phyloP scores from a whole-genome alignment of 64 coral and sea anemone species.

The Montipora cactus region DNA sequence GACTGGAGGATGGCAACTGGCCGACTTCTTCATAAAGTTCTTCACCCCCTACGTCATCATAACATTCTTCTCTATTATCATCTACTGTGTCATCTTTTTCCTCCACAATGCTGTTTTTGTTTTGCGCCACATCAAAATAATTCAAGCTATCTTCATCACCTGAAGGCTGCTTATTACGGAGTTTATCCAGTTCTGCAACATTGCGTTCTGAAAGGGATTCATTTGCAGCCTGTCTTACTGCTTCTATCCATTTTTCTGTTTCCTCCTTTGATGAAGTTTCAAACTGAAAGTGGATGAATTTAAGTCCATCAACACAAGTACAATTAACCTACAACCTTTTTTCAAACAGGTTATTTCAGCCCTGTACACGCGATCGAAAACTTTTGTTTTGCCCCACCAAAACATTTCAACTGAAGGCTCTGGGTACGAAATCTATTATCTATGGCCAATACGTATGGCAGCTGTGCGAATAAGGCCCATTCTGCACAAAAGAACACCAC shows the following conservation, averaged over 20 bases:
- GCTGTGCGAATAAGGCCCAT: too few species aligned
- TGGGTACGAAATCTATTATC: too few species aligned
- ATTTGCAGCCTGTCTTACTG: conserved; percentile 49
- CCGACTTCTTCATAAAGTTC: conserved; percentile 29
- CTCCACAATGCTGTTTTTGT: not conserved
- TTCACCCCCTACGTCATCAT: conserved; percentile 55
- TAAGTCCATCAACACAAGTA: too few species aligned
- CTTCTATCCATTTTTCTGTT: conserved; percentile 61
- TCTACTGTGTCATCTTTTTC: not conserved
- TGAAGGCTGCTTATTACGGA: conserved; percentile 58
- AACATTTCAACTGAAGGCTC: too few species aligned
- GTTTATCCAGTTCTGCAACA: conserved; percentile 27
- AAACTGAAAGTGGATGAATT: conserved; percentile 61
- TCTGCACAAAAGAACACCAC: too few species aligned
- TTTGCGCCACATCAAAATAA: conserved; percentile 38
- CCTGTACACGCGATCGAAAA: too few species aligned
- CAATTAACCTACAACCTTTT: too few species aligned
- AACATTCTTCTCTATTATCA: not conserved
- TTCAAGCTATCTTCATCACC: conserved; percentile 76
- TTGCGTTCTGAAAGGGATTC: conserved; percentile 46
- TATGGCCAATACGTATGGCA: too few species aligned
- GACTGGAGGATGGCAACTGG: not conserved
- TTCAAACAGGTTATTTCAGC: too few species aligned
- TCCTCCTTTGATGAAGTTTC: conserved; percentile 72
- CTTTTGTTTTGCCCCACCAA: too few species aligned